phyloP scores from a whole-genome alignment of 1,140 invertebrate genomes.

The Heliconius congener region DNA sequence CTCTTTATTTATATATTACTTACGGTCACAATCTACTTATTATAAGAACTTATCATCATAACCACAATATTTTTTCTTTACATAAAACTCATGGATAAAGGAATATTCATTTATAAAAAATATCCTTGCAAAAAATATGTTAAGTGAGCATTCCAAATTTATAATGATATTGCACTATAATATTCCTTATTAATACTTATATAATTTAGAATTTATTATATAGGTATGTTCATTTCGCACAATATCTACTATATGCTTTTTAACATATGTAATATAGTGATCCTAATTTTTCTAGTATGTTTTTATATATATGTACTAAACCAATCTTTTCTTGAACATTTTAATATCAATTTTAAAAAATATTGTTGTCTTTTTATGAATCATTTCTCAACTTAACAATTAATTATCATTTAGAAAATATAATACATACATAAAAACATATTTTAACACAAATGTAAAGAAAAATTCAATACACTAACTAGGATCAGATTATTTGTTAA shows the following conservation, averaged over 20 bases:
- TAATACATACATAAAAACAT: no score
- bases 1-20: not conserved
- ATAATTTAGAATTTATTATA: not conserved
- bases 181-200: constrained; percentile 8
- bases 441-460: not conserved
- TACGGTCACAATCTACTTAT: not conserved
- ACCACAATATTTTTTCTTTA: not conserved
- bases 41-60: not conserved
- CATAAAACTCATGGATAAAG: not conserved
- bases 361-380: no score
- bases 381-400: no score
- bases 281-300: no score
- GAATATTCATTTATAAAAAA: not conserved
- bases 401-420: not conserved
- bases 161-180: not conserved
- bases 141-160: not conserved
- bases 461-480: not conserved
- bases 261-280: not conserved
- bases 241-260: constrained; percentile 10
- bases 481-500: not conserved
- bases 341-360: no score
- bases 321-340: no score
- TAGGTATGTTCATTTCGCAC: not conserved
- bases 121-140: not conserved
- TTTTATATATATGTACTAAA: no score